A percentile compares a stretch with the other conserved stretches of the same genome.
Evolutionary conservation across 2,888 invertebrate species (phyloP).

Genomic region (Pseudoips prasinana): DNA sequence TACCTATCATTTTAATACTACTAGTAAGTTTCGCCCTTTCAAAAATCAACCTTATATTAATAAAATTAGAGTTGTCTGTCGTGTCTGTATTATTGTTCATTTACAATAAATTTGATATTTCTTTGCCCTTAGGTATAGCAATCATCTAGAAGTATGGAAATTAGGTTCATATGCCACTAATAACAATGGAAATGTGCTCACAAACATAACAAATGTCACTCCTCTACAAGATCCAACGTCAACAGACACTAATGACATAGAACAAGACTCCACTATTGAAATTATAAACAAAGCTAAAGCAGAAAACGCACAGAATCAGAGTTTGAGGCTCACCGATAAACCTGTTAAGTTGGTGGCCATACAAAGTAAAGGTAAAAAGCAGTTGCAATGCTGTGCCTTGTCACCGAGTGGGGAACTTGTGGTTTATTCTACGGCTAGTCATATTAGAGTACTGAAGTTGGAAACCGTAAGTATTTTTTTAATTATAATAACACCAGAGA

Average conservation of each 20-base stretch:
- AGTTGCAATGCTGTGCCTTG: slow-evolving; percentile 86
- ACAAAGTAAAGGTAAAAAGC: slow-evolving; percentile 84
- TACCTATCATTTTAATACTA: too few species aligned
- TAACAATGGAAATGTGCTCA: slow-evolving; percentile 80
- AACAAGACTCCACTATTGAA: slow-evolving; percentile 55
- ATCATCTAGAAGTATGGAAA: slow-evolving; percentile 80
- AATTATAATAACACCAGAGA: too few species aligned
- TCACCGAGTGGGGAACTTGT: slow-evolving; percentile 88
- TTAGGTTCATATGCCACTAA: slow-evolving; percentile 74
- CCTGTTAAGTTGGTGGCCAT: slow-evolving; percentile 87
- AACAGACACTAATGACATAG: slow-evolving; percentile 37
- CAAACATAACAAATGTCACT: slow-evolving; percentile 35
- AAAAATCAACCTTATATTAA: too few species aligned
- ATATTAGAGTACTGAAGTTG: slow-evolving; percentile 86
- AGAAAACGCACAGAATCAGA: slow-evolving; percentile 39
- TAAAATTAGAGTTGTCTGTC: too few species aligned
- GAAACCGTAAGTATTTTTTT: slow-evolving; percentile 67
- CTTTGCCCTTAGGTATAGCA: slow-evolving; percentile 71
- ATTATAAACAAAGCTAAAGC: slow-evolving; percentile 41
- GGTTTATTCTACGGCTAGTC: slow-evolving; percentile 86
- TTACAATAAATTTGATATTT: too few species aligned
- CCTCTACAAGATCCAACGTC: slow-evolving; percentile 31
- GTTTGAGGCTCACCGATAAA: slow-evolving; percentile 67
- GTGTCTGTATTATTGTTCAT: too few species aligned
- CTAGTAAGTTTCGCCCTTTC: too few species aligned